Base-by-base conservation (phyloP, 2,797 vertebrate genomes). In the Oreortyx pictus region DNA sequence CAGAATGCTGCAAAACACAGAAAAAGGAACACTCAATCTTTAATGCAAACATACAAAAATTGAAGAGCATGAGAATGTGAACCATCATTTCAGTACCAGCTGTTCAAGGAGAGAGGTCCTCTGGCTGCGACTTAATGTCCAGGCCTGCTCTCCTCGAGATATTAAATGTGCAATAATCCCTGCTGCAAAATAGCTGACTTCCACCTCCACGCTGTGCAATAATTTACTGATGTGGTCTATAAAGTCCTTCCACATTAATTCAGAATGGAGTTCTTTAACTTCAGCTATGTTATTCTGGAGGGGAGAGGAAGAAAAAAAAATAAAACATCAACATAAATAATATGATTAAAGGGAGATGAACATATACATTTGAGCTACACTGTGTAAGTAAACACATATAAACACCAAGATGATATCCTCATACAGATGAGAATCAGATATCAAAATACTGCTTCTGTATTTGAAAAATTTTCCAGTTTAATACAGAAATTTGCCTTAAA, bases 111-210 rank as follows among this genome's bases (percentile, higher is more conserved):
- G 98, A 31, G 98, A 97, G 10, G 97, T 97, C 65, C 99, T 98
- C 67, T 99, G 98, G 62, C 97, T 97, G 6, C 96, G 95, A 95
- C 98, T 98, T 64, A 99, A 93, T 0, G 98, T 99, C 99, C 99
- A 99, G 80, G 98, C 98, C 72, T 98, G 98, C 96, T 99, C 98
- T 31, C 99, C 99, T 68, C 99, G 98, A 65, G 99, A 99, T 33
- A 99, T 99, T 92, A 99, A 98, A 29, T 99, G 99, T 49, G 99
- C 99, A 33, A 99, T 99, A 95, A 99, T 99, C 72, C 99, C 99
- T 33, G 99, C 99, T 3, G 99, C 99, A 54, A 99, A 99, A 98
- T 99, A 99, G 97, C 99, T 99, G 93, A 99, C 99, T 96, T 99
- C 99, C 93, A 99, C 99, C 96, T 99, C 99, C 9, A 98, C 97